Evolutionary conservation across 2,113 vertebrate species (phyloP).

Genomic region (Hiodon tergisus): DNA sequence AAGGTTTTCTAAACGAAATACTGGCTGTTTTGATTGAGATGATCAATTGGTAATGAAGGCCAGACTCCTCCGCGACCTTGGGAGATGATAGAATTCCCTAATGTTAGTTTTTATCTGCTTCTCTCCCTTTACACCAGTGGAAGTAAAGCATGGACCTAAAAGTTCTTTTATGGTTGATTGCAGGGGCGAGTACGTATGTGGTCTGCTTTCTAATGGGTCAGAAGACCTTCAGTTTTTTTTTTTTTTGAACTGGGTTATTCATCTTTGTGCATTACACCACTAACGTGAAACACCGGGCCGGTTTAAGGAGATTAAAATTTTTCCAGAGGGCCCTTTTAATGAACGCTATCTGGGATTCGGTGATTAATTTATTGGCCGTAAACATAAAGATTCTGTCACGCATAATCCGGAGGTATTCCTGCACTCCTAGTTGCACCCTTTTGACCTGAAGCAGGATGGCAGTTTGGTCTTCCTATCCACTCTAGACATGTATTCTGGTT

Average conservation of each 20-base stretch:
- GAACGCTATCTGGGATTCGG: conserved; percentile 47
- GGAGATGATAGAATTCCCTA: conserved; percentile 12
- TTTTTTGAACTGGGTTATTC: conserved; percentile 29
- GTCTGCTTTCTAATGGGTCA: conserved; percentile 32
- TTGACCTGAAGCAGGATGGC: conserved; percentile 12
- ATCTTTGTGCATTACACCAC: conserved; percentile 28
- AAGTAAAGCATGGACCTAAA: conserved; percentile 32
- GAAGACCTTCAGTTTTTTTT: conserved; percentile 10
- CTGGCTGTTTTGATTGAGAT: conserved; percentile 18
- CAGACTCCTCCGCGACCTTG: conserved; percentile 9
- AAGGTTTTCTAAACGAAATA: conserved; percentile 1
- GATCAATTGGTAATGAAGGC: conserved; percentile 12
- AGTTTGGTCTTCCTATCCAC: conserved; percentile 19
- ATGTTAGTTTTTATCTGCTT: conserved; percentile 17
- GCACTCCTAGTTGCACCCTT: conserved; percentile 27
- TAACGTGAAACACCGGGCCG: conserved; percentile 48
- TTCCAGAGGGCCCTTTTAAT: conserved; percentile 59
- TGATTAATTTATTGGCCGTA: conserved; percentile 57
- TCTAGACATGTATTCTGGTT: conserved; percentile 24
- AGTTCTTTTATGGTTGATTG: conserved; percentile 35
- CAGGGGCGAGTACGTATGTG: conserved; percentile 25
- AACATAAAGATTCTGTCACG: conserved; percentile 50
- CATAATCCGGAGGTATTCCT: conserved; percentile 45
- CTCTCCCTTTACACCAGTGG: conserved; percentile 27
- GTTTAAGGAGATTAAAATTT: conserved; percentile 57